Evolutionary conservation across 1,140 invertebrate species (phyloP), one percentile per base, ranked within the genome.

Genomic region (Adoxophyes honmai): DNA sequence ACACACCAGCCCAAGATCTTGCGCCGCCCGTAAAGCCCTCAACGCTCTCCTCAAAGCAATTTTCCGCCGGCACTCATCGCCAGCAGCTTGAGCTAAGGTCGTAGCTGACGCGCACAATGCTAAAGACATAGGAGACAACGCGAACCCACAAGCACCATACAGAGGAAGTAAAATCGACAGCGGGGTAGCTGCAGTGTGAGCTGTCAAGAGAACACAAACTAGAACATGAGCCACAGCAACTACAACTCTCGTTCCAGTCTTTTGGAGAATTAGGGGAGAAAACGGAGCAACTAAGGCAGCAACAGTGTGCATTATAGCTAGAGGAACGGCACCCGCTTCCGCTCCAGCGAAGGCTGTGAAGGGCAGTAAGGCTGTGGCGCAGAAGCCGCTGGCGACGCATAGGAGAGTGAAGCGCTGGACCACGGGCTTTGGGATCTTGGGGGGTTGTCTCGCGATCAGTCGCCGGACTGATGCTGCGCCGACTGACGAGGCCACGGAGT

Each of bases 401-500:
- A 89, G 66, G 60, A 89, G 53, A 4, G 81, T 89, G 35, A 90
- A 86, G 3, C 89, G 66, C 34, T 89, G 74, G 11, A 92, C 92
- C 0, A 93, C 89, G 0, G 91, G 90, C 58, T 77, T 74, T 16
- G 80, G 82, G 37, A 86, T 68, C 62, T 77, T 75, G 44, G 77
- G 80, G 0, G 81, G 75, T 42, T 76, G 69, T 54, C 81, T 57
- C 8, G 79, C 66, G n/a, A 94, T 91, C 0, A 94, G 81, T 0
- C 92, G 86, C 4, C 92, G 89, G 0, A 94, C 93, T 0, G 93
- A 94, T 0, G 92, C 93, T 0, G 93, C 92, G 0, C 93, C 93
- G 6, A 93, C 92, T 1, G 93, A 93, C 1, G 92, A 94, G 4
- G 91, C 91, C 68, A 92, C 90, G 0, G 93, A 94, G 44, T 94